phyloP scores from a whole-genome alignment of 2,113 vertebrate species.

The Choloepus hoffmanni region DNA sequence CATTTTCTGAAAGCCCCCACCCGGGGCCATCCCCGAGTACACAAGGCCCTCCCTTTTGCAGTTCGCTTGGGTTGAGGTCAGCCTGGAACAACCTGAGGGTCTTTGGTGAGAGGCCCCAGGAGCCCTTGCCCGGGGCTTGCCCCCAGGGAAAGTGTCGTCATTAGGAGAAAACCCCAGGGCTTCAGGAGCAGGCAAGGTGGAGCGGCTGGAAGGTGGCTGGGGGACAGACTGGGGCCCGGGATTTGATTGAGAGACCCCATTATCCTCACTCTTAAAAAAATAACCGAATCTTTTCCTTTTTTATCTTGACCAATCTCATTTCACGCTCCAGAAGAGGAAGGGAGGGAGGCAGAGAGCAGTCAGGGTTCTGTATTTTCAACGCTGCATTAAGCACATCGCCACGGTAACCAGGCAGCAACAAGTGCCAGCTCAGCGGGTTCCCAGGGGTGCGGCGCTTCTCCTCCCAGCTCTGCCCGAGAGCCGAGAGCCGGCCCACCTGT shows the following conservation, averaged over 20 bases:
- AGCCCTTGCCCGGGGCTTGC: background rate
- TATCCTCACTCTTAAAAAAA: slow-evolving; percentile 85
- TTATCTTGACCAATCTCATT: slow-evolving; percentile 88
- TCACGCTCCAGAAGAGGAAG: slow-evolving; percentile 87
- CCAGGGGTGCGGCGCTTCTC: slow-evolving; percentile 70
- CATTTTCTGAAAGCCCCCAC: slow-evolving; percentile 50
- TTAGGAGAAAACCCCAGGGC: slow-evolving; percentile 64
- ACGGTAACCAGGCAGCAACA: slow-evolving; percentile 86
- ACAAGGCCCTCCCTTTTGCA: background rate
- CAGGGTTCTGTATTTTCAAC: slow-evolving; percentile 87
- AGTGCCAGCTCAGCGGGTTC: slow-evolving; percentile 87
- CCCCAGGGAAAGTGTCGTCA: slow-evolving; percentile 57
- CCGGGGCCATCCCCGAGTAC: background rate
- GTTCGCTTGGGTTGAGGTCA: background rate
- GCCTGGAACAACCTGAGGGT: slow-evolving; percentile 20
- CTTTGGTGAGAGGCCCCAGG: background rate
- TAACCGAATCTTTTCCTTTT: slow-evolving; percentile 85
- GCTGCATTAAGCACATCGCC: slow-evolving; percentile 88
- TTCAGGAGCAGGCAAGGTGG: slow-evolving; percentile 56
- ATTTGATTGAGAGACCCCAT: slow-evolving; percentile 84
- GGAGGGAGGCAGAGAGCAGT: slow-evolving; percentile 83
- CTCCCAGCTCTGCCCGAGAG: background rate
- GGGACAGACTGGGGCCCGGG: slow-evolving; percentile 71
- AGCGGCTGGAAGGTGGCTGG: slow-evolving; percentile 51
- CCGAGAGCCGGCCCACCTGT: slow-evolving; percentile 69